Evolutionary conservation across 2,888 invertebrate genomes (phyloP), one percentile per base, ranked within the genome.

Genomic region (Boloria selene): DNA sequence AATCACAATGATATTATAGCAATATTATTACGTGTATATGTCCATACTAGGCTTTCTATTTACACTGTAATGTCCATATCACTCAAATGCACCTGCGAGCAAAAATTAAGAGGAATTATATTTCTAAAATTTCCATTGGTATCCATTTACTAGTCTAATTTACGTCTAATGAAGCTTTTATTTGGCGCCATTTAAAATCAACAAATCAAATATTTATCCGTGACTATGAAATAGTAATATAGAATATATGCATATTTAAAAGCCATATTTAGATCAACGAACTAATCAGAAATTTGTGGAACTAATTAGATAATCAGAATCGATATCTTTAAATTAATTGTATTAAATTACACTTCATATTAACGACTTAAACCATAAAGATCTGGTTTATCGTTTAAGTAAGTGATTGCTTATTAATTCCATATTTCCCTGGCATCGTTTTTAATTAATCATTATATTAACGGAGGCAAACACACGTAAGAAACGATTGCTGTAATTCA

Each of bases 401-500:
- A 51, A 64, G 56, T 38, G 47, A 68, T 62, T 56, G 49, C n/a
- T 54, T 59, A 67, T 64, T 61, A 59, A 66, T 49, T 61, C 61
- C 56, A 64, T 67, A 64, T 18, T 55, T 49, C 59, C 5, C 10
- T 17, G 10, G 18, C 18, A 38, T 54, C 45, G 51, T n/a, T 59
- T 49, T 67, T 63, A 65, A 65, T 67, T 65, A 62, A 63, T 61
- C 59, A 31, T 65, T 59, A 61, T 65, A 63, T 64, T 55, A 61
- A 44, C 51, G 7, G 52, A 50, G 14, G 42, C 22, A 4, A n/a
- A 44, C 49, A 49, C 59, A 53, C 18, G 38, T 16, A 53, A 50
- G 31, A 56, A 62, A 59, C 65, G 31, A 65, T 49, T 49, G 60
- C 47, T 44, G 42, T 63, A 61, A 51, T 65, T 70, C 67, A 68